Percentiles rank a stretch among this genome's conserved stretches.
Conservation (phyloP, 1,140 invertebrate genomes). For the Bilobella aurantiaca region DNA sequence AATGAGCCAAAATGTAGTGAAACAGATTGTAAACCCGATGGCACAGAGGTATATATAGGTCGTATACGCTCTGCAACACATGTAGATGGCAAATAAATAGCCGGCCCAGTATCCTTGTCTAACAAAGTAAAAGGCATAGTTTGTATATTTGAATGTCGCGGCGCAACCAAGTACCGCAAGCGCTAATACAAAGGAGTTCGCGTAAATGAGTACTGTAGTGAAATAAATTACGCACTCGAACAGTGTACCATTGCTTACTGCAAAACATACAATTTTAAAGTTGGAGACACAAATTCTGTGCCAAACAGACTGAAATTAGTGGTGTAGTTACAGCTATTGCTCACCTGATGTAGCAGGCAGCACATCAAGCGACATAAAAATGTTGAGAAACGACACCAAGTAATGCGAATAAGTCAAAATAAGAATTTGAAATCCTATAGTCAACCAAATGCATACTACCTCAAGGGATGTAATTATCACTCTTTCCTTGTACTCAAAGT, state of each 20-base stretch:
- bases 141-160: neutral
- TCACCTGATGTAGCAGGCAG: neutral
- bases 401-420: neutral
- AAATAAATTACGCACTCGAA: neutral
- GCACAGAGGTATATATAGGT: neutral
- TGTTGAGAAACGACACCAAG: neutral
- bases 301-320: too few relatives aligned
- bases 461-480: neutral
- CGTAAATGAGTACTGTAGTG: neutral
- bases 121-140: neutral
- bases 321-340: neutral
- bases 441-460: neutral
- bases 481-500: neutral
- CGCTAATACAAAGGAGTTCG: neutral
- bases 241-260: too few relatives aligned
- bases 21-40: neutral
- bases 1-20: neutral
- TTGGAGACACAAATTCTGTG: too few relatives aligned
- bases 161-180: neutral
- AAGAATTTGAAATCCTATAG: neutral
- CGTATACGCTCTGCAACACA: neutral
- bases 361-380: neutral
- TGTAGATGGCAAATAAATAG: neutral
- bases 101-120: neutral
- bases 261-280: too few relatives aligned